Evolutionary conservation across 2,113 vertebrate species (phyloP).

Genomic region (Seriola quinqueradiata): DNA sequence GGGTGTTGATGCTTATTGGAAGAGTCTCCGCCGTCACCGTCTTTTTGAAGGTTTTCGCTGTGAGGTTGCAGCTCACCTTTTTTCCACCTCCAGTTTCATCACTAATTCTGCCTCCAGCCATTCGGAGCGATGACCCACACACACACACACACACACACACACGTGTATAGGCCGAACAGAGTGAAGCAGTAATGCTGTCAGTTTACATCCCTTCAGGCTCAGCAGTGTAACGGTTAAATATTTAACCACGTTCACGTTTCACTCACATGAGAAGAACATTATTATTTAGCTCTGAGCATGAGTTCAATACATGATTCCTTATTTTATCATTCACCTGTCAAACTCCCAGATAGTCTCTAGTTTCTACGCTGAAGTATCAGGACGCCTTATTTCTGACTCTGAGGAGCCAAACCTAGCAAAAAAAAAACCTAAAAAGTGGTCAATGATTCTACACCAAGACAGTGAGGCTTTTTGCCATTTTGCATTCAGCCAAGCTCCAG

Average conservation of each 20-base stretch:
- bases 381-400: neutral
- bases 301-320: neutral
- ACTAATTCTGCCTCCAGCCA: slow-evolving; percentile 36
- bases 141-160: slow-evolving; percentile 53
- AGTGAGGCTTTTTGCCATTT: neutral
- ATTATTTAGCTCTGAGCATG: neutral
- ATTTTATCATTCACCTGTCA: slow-evolving; percentile 1
- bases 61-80: slow-evolving; percentile 29
- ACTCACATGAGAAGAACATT: neutral
- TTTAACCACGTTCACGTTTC: neutral
- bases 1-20: slow-evolving; percentile 55
- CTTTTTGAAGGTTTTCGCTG: slow-evolving; percentile 57
- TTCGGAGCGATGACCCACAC: slow-evolving; percentile 46
- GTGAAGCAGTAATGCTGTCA: slow-evolving; percentile 29
- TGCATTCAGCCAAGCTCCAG: neutral
- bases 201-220: slow-evolving; percentile 43
- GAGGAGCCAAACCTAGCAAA: neutral
- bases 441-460: neutral
- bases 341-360: neutral
- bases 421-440: neutral
- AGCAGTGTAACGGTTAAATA: slow-evolving; percentile 13
- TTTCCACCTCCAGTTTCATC: slow-evolving; percentile 32
- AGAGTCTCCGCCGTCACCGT: slow-evolving; percentile 54
- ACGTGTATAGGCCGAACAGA: slow-evolving; percentile 14
- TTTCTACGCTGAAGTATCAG: neutral